Evolutionary conservation across 2,888 invertebrate genomes (phyloP), one percentile per base, ranked within the genome.

Genomic region (Ornithoptera alexandrae): DNA sequence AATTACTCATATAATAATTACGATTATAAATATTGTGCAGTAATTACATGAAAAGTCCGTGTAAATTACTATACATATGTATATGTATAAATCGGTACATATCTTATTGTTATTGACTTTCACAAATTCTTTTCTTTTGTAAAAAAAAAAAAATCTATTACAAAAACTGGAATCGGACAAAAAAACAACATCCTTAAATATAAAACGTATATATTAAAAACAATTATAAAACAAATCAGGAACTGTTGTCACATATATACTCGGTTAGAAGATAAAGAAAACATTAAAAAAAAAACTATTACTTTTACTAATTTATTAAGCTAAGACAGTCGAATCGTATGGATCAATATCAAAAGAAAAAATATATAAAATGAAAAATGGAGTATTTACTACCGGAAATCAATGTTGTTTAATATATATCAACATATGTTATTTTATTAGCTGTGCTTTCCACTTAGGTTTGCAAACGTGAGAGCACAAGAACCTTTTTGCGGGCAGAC

Each of bases 1-100:
- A 78, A 74, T 71, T 73, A 77, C 80, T 77, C 18, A 76, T 81
- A 84, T 78, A 79, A 46, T 46, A 46, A 79, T 82, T 83, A 88
- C 79, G 83, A 84, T 85, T 87, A 87, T 84, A 88, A 86, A 84
- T 85, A 88, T 77, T 83, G 91, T 91, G 91, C 91, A 87, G 76
- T 88, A 88, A 85, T 89, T 90, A 90, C 90, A 89, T 88, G 68
- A 69, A 71, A 71, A 71, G 22, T 62, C 60, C 66, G 67, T 69
- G 69, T 74, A 73, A 75, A 76, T 76, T 71, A 70, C 70, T 69
- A 70, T 67, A 62, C 46, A 46, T 30, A 30, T 46, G 46, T 46
- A 46, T 69, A 65, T 69, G 58, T 71, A 67, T 65, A 68, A 63
- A 62, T 65, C 50, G 65, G 64, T 70, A 68, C 64, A 73, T 71